Evolutionary conservation across 2,797 vertebrate genomes (phyloP), one percentile per base, ranked within the genome.

Genomic region (Poeciliopsis gracilis): DNA sequence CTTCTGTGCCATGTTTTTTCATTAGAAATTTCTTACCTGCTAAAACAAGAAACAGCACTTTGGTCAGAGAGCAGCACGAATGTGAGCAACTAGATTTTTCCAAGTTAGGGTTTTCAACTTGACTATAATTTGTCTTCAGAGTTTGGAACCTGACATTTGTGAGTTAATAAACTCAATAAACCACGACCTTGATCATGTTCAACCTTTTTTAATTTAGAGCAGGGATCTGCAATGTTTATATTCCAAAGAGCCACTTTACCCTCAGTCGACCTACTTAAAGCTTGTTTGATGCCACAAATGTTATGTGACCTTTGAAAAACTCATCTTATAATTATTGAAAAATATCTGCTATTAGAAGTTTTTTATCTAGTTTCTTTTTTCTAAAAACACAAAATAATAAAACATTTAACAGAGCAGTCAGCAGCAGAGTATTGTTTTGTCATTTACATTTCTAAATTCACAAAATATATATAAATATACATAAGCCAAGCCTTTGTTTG

Each of bases 11-110:
- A 41, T 73, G 38, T 66, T 76, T 57, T 4, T 36, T 77, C 25
- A 81, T 79, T 76, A 72, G 38, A 82, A 72, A 77, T 72, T 63
- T 28, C 73, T 83, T 69, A 82, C 77, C 73, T 75, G 79, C 61
- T 11, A 16, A 61, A 78, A 73, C 15, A 73, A 51, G 33, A 80
- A 75, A 55, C 3, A 77, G 41, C 8, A 70, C 51, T 13, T 73
- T 77, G 1, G 30, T 73, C 1, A 74, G 9, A 59, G 84, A 84
- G 75, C 25, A 61, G 55, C 66, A 76, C 4, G 5, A n/a, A 46
- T 20, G 9, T 36, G 4, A n/a, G 25, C 70, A 15, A 83, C 82
- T 55, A 55, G 81, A 53, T 41, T 10, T 25, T 25, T 4, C 23
- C 4, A 41, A 67, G 8, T 38, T 25, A 2, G 16, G 38, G 18